Percentiles rank a stretch among this genome's conserved stretches.
Conservation (phyloP, 2,113 vertebrate species). For the Athene noctua region DNA sequence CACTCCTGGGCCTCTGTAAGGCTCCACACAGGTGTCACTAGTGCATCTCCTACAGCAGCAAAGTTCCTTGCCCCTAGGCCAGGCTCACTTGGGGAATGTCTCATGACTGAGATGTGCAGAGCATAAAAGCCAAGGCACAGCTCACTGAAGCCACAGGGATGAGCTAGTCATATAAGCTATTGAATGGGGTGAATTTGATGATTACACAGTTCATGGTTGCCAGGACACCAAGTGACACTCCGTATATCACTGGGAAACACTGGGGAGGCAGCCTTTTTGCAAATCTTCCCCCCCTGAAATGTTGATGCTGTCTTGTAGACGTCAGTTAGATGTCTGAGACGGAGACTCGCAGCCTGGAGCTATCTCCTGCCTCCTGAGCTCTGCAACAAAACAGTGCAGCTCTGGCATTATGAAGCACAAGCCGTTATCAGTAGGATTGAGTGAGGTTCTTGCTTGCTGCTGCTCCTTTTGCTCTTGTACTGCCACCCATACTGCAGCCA, state of each 20-base stretch:
- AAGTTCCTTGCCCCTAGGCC: background rate
- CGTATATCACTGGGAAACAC: background rate
- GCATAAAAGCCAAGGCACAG: background rate
- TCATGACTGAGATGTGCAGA: background rate
- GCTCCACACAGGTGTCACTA: background rate
- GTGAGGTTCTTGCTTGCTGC: background rate
- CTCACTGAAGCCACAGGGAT: background rate
- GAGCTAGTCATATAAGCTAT: background rate
- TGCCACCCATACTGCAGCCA: accelerated
- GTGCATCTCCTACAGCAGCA: background rate
- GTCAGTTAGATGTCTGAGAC: background rate
- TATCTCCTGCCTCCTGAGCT: background rate
- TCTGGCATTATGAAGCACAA: background rate
- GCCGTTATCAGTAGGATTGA: background rate
- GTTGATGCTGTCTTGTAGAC: background rate
- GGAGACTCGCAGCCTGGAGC: background rate
- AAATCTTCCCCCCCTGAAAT: background rate
- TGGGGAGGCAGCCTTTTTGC: background rate
- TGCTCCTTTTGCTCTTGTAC: background rate
- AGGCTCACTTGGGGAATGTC: background rate
- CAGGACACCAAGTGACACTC: background rate
- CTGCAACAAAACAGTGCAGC: background rate
- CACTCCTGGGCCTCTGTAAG: background rate
- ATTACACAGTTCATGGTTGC: background rate
- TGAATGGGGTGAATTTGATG: background rate